Evolutionary conservation across 2,113 vertebrate genomes (phyloP).

Genomic region (Dipodomys merriami): DNA sequence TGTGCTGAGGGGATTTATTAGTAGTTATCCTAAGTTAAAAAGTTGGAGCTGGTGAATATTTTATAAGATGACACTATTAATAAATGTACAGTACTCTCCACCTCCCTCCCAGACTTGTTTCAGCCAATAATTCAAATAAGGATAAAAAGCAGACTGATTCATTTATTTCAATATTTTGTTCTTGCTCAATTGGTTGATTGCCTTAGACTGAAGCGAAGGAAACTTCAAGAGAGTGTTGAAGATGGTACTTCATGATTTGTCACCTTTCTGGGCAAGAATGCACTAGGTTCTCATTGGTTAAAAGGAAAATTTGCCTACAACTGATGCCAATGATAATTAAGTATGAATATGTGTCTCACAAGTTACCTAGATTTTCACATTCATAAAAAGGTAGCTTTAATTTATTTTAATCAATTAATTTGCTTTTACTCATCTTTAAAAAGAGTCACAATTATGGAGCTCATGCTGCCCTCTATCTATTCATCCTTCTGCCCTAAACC

Average conservation of each 20-base stretch:
- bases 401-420: neutral
- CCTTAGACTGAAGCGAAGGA: neutral
- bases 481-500: neutral
- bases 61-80: neutral
- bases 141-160: neutral
- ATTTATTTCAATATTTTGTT: conserved; percentile 16
- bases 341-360: neutral
- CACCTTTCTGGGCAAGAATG: neutral
- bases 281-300: neutral
- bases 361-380: neutral
- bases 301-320: neutral
- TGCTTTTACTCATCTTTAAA: neutral
- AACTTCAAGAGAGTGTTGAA: neutral
- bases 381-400: neutral
- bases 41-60: neutral
- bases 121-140: neutral
- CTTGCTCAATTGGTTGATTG: neutral
- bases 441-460: too few species aligned
- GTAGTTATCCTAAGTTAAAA: conserved; percentile 26
- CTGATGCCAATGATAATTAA: neutral
- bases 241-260: neutral
- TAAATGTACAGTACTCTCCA: neutral
- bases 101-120: neutral
- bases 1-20: neutral
- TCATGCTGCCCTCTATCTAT: neutral